Conservation (phyloP, 1,140 invertebrate genomes). For the Stenopsyche tienmushanensis region DNA sequence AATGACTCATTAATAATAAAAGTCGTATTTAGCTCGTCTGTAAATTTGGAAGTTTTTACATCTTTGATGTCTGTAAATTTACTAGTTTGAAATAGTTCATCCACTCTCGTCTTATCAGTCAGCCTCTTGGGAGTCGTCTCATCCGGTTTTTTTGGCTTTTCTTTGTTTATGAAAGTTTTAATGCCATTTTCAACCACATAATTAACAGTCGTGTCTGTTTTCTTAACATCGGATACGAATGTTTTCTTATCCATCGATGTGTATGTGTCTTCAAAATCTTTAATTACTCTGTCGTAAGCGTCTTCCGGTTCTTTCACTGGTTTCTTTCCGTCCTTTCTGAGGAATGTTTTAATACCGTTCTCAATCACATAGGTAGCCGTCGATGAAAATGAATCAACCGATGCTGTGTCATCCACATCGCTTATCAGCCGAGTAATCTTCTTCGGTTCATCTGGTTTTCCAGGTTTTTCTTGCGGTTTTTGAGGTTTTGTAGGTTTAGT, state of each 20-base stretch:
- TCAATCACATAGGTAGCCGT: conserved; percentile 18
- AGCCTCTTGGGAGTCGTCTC: background rate
- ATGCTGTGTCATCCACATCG: conserved; percentile 15
- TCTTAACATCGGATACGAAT: background rate
- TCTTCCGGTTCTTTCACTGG: conserved; percentile 4
- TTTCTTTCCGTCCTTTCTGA: conserved; percentile 12
- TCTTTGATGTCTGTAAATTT: conserved; percentile 32
- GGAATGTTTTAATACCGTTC: conserved; percentile 17
- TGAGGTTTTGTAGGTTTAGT: background rate
- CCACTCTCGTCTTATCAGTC: background rate
- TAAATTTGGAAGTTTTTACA: conserved; percentile 13
- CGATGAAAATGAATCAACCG: conserved; percentile 24
- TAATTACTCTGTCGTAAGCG: background rate
- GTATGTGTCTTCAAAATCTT: background rate
- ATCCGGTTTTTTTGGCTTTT: conserved; percentile 6
- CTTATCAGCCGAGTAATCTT: conserved; percentile 7
- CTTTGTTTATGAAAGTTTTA: conserved; percentile 6
- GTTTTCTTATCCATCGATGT: background rate
- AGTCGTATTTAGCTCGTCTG: conserved; percentile 25
- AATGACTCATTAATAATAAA: conserved; percentile 28
- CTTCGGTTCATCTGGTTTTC: background rate
- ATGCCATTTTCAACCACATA: conserved; percentile 21
- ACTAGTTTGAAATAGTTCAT: conserved; percentile 12
- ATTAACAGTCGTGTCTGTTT: background rate
- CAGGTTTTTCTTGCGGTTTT: conserved; percentile 3